phyloP scores from a whole-genome alignment of 2,797 vertebrate species.

The Leuciscus waleckii region DNA sequence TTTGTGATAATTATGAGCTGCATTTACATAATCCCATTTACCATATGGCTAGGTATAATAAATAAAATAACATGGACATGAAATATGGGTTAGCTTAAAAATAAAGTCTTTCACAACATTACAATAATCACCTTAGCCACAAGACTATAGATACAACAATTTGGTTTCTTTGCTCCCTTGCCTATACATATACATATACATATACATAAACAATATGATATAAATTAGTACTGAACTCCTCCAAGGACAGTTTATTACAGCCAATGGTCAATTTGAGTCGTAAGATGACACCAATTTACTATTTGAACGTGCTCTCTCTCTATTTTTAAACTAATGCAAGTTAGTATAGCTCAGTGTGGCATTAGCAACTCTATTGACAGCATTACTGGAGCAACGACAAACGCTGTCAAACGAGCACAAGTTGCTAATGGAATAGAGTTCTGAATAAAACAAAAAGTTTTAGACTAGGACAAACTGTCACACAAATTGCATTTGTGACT shows the following conservation, averaged over 20 bases:
- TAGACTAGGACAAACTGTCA: not conserved
- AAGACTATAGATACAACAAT: not conserved
- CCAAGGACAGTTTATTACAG: not conserved
- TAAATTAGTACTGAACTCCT: not conserved
- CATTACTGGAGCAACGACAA: not conserved
- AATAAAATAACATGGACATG: not conserved
- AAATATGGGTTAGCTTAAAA: not conserved
- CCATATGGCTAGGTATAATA: not conserved
- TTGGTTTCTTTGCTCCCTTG: not conserved
- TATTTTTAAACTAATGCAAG: not conserved
- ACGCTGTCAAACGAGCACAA: too few species aligned
- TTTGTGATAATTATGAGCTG: not conserved
- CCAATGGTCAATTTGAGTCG: not conserved
- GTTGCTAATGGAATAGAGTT: not conserved
- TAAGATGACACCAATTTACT: not conserved
- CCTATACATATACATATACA: not conserved
- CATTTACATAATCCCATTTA: not conserved
- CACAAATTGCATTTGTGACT: slow-evolving; percentile 3
- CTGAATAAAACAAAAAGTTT: not conserved
- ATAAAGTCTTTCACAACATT: not conserved
- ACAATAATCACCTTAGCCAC: not conserved
- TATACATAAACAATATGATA: not conserved
- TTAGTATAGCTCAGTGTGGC: not conserved
- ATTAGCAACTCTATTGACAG: not conserved
- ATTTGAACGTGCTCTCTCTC: not conserved